A percentile compares a stretch with the other conserved stretches of the same genome.
These are phyloP conservation scores for Catagonus wagneri DNA, from an alignment of 2,113 vertebrate species.

Conservation along the genomic window DNA sequence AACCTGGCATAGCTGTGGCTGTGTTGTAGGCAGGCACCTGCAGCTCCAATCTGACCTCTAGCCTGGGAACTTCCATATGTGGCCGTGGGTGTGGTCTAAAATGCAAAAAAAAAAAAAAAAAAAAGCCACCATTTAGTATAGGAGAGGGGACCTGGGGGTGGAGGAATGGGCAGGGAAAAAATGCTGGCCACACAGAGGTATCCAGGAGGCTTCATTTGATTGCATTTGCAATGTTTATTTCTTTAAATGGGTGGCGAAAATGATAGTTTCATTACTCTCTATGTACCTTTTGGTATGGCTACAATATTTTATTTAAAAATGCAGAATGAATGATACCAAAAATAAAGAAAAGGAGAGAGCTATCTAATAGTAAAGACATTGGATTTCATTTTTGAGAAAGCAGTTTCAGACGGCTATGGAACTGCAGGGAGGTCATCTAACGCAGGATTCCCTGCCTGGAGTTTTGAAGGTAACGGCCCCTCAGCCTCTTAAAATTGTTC, in stretches of 20 bases:
- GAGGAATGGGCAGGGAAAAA: not conserved
- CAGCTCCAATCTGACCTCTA: no score
- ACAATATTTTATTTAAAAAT: conserved; percentile 3
- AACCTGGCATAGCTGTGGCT: no score
- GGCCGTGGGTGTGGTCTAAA: no score
- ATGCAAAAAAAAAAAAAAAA: no score
- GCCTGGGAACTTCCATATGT: no score
- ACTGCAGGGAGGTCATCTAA: not conserved
- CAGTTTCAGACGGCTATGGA: not conserved
- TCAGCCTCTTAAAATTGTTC: conserved; percentile 30
- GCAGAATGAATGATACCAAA: not conserved
- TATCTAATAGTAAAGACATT: not conserved
- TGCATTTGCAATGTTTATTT: not conserved
- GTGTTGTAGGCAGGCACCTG: no score
- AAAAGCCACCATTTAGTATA: not conserved
- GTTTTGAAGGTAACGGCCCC: not conserved
- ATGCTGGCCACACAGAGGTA: not conserved
- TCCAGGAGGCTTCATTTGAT: not conserved
- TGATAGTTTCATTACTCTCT: not conserved
- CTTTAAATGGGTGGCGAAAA: not conserved
- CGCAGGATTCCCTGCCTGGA: not conserved
- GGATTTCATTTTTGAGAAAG: not conserved
- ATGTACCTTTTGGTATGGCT: not conserved
- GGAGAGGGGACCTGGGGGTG: not conserved
- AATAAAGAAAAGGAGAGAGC: not conserved